Conservation (phyloP, 2,888 invertebrate species). For the Hyposoter dolosus region DNA sequence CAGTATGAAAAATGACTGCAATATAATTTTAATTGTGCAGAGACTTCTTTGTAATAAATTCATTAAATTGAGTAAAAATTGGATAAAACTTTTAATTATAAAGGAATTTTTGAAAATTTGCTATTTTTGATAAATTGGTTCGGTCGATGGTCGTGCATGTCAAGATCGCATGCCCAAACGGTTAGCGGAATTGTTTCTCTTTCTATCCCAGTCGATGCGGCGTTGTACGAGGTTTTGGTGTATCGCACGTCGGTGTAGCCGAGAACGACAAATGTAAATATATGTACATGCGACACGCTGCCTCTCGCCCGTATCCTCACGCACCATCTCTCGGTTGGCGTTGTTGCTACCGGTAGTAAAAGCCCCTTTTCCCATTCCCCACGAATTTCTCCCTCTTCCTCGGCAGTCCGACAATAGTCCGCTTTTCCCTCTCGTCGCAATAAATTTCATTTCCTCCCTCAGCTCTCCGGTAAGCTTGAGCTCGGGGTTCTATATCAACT, state of each 20-base stretch:
- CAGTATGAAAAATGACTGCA: neutral
- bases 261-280: slow-evolving; percentile 64
- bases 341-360: slow-evolving; percentile 43
- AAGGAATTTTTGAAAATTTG: neutral
- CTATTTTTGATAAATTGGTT: neutral
- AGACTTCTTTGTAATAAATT: neutral
- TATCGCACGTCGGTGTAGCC: slow-evolving; percentile 21
- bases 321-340: slow-evolving; percentile 58
- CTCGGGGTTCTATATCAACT: slow-evolving; percentile 52
- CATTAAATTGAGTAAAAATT: neutral
- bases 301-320: slow-evolving; percentile 54
- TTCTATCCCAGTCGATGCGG: neutral
- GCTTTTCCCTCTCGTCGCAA: slow-evolving; percentile 63
- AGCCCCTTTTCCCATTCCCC: slow-evolving; percentile 16
- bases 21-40: neutral
- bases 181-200: slow-evolving; percentile 16
- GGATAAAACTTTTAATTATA: too few relatives aligned
- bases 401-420: slow-evolving; percentile 25
- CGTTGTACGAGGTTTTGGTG: slow-evolving; percentile 13
- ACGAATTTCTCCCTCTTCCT: slow-evolving; percentile 21
- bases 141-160: neutral
- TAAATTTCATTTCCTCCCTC: slow-evolving; percentile 65
- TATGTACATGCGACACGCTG: slow-evolving; percentile 57
- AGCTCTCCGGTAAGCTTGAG: slow-evolving; percentile 36
- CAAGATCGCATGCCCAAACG: neutral